Conservation (phyloP, 2,797 vertebrate species). For the Knipowitschia caucasica region DNA sequence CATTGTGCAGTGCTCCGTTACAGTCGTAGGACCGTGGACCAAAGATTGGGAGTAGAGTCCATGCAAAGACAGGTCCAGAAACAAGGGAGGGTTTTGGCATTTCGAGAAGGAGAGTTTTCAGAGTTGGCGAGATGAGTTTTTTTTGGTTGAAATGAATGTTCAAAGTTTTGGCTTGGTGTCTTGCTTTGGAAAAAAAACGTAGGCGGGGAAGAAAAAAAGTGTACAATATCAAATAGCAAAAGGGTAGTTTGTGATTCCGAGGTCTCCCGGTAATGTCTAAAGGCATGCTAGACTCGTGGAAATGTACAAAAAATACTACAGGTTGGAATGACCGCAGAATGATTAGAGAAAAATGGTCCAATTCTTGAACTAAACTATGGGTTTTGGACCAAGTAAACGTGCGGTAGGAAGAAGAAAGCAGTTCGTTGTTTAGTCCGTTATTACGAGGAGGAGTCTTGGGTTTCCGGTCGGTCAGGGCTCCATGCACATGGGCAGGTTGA, state of each 20-base stretch:
- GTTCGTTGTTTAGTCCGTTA: conserved; percentile 54
- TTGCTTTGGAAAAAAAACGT: conserved; percentile 50
- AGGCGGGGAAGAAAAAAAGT: conserved; percentile 40
- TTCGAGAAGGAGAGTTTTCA: conserved; percentile 23
- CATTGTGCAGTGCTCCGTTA: conserved; percentile 65
- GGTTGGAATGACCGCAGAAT: conserved; percentile 44
- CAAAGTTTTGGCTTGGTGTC: conserved; percentile 44
- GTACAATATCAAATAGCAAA: conserved; percentile 55
- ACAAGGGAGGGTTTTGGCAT: conserved; percentile 27
- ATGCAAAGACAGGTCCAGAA: conserved; percentile 49
- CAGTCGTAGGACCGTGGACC: conserved; percentile 53
- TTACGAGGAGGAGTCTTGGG: conserved; percentile 45
- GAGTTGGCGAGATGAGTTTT: conserved; percentile 31
- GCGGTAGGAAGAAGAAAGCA: conserved; percentile 15
- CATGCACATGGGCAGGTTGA: conserved; percentile 96
- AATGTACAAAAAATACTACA: conserved; percentile 37
- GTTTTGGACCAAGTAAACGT: conserved; percentile 20
- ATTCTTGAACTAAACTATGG: conserved; percentile 33
- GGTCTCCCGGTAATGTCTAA: conserved; percentile 65
- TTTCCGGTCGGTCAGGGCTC: conserved; percentile 70
- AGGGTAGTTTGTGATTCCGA: conserved; percentile 55
- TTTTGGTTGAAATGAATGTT: conserved; percentile 16
- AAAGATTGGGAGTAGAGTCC: conserved; percentile 47
- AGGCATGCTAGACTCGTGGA: conserved; percentile 68
- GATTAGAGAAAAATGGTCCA: conserved; percentile 27